Percentiles rank a stretch among this genome's conserved stretches.
These are phyloP conservation scores for Carabus problematicus DNA, from an alignment of 2,888 invertebrate species.

Conservation along the genomic window DNA sequence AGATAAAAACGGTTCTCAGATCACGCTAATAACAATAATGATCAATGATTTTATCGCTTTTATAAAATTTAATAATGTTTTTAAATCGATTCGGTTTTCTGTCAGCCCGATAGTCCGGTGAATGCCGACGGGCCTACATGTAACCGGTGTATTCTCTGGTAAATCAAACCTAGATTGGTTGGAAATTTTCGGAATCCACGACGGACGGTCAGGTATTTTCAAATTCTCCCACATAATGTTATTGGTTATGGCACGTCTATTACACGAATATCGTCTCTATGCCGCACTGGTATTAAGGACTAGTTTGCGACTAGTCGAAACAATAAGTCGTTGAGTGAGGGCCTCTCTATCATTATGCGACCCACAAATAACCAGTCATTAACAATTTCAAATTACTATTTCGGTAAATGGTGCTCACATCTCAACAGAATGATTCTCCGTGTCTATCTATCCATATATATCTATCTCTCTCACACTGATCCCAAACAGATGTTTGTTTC, in stretches of 20 bases:
- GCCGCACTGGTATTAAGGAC: slow-evolving; percentile 2
- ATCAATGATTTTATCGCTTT: slow-evolving; percentile 34
- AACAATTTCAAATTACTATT: slow-evolving; percentile 41
- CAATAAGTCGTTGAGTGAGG: slow-evolving; percentile 20
- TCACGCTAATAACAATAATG: slow-evolving; percentile 33
- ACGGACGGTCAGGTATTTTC: slow-evolving; percentile 31
- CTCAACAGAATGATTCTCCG: slow-evolving; percentile 20
- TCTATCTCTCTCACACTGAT: background rate
- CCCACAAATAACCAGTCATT: slow-evolving; percentile 42
- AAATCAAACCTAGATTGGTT: slow-evolving; percentile 24
- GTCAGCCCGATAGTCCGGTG: background rate
- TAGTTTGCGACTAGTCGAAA: slow-evolving; percentile 14
- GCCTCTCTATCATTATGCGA: slow-evolving; percentile 34
- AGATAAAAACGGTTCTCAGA: slow-evolving; percentile 24
- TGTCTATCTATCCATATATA: slow-evolving; percentile 8
- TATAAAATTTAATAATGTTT: slow-evolving; percentile 37
- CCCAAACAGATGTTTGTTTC: slow-evolving; percentile 35
- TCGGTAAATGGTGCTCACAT: slow-evolving; percentile 35
- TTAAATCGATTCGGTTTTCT: slow-evolving; percentile 29
- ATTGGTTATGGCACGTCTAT: slow-evolving; percentile 11
- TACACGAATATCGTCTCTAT: slow-evolving; percentile 5
- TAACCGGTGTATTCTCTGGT: background rate
- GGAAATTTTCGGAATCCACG: slow-evolving; percentile 29
- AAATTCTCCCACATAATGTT: slow-evolving; percentile 41
- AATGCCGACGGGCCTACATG: slow-evolving; percentile 16